phyloP scores from a whole-genome alignment of 1,140 invertebrate genomes.

The Aplysia californica region DNA sequence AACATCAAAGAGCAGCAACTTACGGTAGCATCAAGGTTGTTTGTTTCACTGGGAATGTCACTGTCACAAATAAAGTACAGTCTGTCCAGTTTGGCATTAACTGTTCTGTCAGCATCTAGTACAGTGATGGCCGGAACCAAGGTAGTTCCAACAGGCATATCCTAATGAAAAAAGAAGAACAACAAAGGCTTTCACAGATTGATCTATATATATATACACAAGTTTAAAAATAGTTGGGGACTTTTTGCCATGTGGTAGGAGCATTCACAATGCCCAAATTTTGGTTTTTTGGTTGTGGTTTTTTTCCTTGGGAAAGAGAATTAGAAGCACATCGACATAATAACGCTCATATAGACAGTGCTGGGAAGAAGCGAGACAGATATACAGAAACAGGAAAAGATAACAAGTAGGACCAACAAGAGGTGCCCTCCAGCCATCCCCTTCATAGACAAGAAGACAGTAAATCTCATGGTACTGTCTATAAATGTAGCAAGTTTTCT shows the following conservation, averaged over 20 bases:
- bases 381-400: too few relatives aligned
- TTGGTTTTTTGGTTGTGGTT: too few relatives aligned
- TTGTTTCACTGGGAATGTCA: neutral
- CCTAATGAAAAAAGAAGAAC: neutral
- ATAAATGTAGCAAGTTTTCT: too few relatives aligned
- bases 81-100: constrained; percentile 8
- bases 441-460: too few relatives aligned
- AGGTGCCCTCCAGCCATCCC: too few relatives aligned
- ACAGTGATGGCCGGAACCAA: neutral
- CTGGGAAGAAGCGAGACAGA: too few relatives aligned
- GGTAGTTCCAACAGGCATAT: neutral
- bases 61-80: constrained; percentile 24
- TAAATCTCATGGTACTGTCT: too few relatives aligned
- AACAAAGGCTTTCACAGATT: neutral
- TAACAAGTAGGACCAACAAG: too few relatives aligned
- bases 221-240: neutral
- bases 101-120: constrained; percentile 8
- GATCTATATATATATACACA: neutral
- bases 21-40: neutral
- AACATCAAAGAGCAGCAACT: neutral
- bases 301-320: too few relatives aligned
- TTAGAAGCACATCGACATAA: too few relatives aligned
- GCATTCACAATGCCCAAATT: too few relatives aligned
- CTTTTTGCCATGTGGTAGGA: neutral
- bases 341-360: too few relatives aligned